Evolutionary conservation across 2,797 vertebrate species (phyloP).

Genomic region (Pyrocephalus nanus): DNA sequence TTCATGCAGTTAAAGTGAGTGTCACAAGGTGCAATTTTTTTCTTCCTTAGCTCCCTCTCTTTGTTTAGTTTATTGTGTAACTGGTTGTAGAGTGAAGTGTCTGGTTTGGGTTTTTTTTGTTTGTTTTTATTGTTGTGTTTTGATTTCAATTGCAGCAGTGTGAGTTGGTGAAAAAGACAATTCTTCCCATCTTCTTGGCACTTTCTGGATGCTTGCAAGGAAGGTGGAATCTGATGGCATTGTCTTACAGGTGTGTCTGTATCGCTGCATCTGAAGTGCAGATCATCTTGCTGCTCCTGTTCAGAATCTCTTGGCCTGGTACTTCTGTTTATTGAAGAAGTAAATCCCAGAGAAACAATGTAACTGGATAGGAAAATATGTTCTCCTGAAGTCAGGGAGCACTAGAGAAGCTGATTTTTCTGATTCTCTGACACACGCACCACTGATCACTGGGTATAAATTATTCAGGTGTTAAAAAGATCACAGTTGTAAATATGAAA

Average conservation of each 20-base stretch:
- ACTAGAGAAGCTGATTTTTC: conserved; percentile 9
- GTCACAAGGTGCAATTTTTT: rapidly evolving
- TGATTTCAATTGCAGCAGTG: neutral
- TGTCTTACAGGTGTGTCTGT: neutral
- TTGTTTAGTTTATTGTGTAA: neutral
- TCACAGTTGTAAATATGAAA: conserved; percentile 21
- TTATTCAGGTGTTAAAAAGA: conserved; percentile 44
- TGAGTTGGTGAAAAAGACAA: neutral
- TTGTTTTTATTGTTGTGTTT: neutral
- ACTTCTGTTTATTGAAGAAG: neutral
- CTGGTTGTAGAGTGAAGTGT: neutral
- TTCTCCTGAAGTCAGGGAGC: neutral
- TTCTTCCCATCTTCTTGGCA: neutral
- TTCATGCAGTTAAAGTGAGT: neutral
- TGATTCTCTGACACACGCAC: neutral
- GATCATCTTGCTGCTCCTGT: neutral
- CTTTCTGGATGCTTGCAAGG: neutral
- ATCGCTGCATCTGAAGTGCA: neutral
- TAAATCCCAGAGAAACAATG: neutral
- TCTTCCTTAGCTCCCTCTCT: neutral
- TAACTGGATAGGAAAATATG: neutral
- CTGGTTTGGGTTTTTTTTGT: neutral
- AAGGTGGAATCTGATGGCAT: neutral
- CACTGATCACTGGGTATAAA: neutral
- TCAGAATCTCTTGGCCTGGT: neutral